Percentiles rank a stretch among this genome's conserved stretches.
phyloP scores from a whole-genome alignment of 2,113 vertebrate species.

The Rallus limicola region DNA sequence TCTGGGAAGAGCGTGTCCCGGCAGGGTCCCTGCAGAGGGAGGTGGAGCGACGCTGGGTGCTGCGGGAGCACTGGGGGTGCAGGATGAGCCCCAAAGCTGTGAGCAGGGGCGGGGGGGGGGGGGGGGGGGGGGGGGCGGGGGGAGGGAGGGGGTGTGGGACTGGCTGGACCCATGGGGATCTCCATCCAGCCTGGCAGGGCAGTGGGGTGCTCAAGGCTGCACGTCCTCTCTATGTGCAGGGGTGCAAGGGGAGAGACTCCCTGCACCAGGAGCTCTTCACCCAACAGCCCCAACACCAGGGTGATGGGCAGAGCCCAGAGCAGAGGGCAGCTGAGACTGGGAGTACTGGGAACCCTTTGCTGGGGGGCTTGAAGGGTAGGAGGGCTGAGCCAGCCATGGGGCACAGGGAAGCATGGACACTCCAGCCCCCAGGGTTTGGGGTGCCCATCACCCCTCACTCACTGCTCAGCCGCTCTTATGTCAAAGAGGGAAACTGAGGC shows the following conservation, averaged over 20 bases:
- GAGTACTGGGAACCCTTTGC: background rate
- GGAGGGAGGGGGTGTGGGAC: background rate
- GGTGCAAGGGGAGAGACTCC: background rate
- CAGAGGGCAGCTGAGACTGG: background rate
- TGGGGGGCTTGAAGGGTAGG: background rate
- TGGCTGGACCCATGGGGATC: background rate
- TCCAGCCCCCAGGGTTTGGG: background rate
- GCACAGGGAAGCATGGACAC: background rate
- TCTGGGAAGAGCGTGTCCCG: background rate
- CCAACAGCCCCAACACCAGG: background rate
- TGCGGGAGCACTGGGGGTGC: background rate
- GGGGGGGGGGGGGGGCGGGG: fast-evolving
- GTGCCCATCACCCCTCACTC: fast-evolving
- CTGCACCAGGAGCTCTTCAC: background rate
- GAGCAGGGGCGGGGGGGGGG: background rate
- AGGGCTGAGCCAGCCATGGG: background rate
- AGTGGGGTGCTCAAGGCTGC: background rate
- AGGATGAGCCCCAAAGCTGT: background rate
- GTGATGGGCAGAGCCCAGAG: background rate
- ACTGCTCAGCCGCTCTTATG: background rate
- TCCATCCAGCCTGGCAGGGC: too few relatives aligned
- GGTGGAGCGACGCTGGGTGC: background rate
- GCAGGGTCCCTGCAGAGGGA: background rate
- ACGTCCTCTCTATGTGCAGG: background rate
- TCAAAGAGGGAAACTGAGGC: background rate